phyloP scores from a whole-genome alignment of 2,888 invertebrate species.

The Masnerella sp. region DNA sequence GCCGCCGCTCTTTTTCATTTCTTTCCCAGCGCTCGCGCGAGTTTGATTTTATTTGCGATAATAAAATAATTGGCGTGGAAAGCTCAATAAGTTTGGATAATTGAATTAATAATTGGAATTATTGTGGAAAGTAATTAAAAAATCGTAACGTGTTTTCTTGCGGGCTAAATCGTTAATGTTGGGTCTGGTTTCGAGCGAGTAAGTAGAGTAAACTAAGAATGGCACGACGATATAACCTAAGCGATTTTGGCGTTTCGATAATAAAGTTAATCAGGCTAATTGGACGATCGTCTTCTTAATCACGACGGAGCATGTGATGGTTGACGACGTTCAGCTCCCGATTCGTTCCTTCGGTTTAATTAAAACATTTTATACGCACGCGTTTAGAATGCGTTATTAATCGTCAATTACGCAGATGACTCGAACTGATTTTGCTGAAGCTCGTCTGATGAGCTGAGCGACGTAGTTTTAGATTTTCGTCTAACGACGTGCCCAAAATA shows the following conservation, averaged over 20 bases:
- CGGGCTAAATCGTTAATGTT: background rate
- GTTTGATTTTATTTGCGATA: slow-evolving; percentile 23
- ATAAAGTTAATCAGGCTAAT: slow-evolving; percentile 56
- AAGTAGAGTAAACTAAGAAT: slow-evolving; percentile 18
- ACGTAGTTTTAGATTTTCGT: slow-evolving; percentile 65
- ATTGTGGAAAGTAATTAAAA: slow-evolving; percentile 21
- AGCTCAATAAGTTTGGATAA: slow-evolving; percentile 15
- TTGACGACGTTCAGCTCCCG: slow-evolving; percentile 63
- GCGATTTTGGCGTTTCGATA: slow-evolving; percentile 50
- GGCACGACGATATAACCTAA: slow-evolving; percentile 21
- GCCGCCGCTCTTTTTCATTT: background rate
- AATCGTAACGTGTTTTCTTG: background rate
- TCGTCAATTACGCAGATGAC: slow-evolving; percentile 72
- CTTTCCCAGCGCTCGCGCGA: background rate
- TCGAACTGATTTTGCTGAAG: slow-evolving; percentile 69
- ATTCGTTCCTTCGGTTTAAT: slow-evolving; percentile 66
- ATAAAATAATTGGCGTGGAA: slow-evolving; percentile 20
- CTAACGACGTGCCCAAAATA: slow-evolving; percentile 46
- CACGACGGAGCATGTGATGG: slow-evolving; percentile 70
- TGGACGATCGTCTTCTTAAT: slow-evolving; percentile 67
- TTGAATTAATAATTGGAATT: slow-evolving; percentile 19
- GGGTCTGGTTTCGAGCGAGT: too few relatives aligned
- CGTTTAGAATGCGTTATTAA: slow-evolving; percentile 71
- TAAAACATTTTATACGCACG: slow-evolving; percentile 64
- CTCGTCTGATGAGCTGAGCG: slow-evolving; percentile 63